Base-by-base conservation (phyloP, 1,140 invertebrate species). In the Venustaconcha ellipsiformis region DNA sequence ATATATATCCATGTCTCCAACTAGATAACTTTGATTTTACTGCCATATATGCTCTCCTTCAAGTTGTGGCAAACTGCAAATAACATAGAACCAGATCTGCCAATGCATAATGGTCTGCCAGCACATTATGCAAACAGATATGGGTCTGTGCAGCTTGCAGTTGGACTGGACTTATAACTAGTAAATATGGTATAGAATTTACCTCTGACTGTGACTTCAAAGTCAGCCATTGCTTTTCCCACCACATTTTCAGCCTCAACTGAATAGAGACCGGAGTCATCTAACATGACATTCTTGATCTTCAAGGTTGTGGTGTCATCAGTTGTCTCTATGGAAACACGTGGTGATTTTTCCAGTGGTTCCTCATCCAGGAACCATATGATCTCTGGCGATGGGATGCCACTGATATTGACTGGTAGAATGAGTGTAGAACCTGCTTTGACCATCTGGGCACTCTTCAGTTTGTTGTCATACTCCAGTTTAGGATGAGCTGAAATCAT, bases 331-430 rank as follows among this genome's bases (percentile, higher is more conserved):
- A 87, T 83, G 57, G 73, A 84, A 23, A 87, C 75, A 59, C 82
- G 78, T 26, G 83, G 72, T 67, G 83, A 82, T 58, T 84, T 82
- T 63, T 87, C 83, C 15, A 90, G 68, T 71, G 92, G 92, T 67
- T 93, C 91, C 13, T 93, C 92, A 82, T 96, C 94, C 84, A 95
- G 94, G 14, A 92, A 93, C 98, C 98, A 99, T 83, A 94, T 93
- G 78, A 98, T 93, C 6, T 92, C 94, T 0, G 98, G 98, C 70
- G 94, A 95, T 5, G 98, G 98, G 48, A 97, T 95, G 76, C 98
- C 98, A 80, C 95, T 94, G 68, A 99, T 93, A 77, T 88, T 86
- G 37, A 87, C 88, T 48, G 81, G 76, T 2, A 89, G 72, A 13
- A 80, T 78, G 11, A 90, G 71, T 3, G 86, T 84, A 64, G 84